These are phyloP conservation scores for Coluber constrictor DNA, from an alignment of 2,797 vertebrate species.

Conservation along the genomic window DNA sequence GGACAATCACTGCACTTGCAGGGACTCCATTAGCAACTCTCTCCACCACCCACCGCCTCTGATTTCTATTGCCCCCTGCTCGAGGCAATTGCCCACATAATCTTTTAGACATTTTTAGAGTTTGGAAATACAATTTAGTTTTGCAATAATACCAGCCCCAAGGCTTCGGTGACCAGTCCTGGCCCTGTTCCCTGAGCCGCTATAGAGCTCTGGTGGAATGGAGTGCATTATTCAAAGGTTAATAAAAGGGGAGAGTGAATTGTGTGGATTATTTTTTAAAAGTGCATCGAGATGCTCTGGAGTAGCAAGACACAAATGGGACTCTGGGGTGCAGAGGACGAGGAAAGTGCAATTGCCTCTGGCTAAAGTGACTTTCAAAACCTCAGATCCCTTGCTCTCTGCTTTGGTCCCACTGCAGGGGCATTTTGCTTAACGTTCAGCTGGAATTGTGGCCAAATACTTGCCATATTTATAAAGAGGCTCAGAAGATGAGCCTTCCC, in stretches of 20 bases:
- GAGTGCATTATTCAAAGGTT: conserved; percentile 2
- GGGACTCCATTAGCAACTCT: rapidly evolving
- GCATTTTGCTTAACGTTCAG: background rate
- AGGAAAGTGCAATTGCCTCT: background rate
- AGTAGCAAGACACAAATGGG: background rate
- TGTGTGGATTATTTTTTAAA: background rate
- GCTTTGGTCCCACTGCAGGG: background rate
- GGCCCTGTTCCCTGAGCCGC: background rate
- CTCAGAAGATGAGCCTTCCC: too few relatives aligned
- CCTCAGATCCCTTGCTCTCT: background rate
- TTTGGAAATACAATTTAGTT: background rate
- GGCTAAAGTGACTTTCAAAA: rapidly evolving
- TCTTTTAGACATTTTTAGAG: rapidly evolving
- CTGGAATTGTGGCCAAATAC: background rate
- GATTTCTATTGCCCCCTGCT: background rate
- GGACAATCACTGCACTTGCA: rapidly evolving
- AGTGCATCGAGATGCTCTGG: rapidly evolving
- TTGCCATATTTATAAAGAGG: too few relatives aligned
- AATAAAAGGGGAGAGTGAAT: background rate
- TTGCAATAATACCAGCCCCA: background rate
- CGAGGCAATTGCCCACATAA: background rate
- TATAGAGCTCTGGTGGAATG: background rate
- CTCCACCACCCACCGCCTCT: background rate
- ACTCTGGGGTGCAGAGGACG: background rate
- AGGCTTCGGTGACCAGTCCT: background rate